These are phyloP conservation scores for Hyphantria cunea DNA, from an alignment of 1,140 invertebrate genomes.

Conservation along the genomic window DNA sequence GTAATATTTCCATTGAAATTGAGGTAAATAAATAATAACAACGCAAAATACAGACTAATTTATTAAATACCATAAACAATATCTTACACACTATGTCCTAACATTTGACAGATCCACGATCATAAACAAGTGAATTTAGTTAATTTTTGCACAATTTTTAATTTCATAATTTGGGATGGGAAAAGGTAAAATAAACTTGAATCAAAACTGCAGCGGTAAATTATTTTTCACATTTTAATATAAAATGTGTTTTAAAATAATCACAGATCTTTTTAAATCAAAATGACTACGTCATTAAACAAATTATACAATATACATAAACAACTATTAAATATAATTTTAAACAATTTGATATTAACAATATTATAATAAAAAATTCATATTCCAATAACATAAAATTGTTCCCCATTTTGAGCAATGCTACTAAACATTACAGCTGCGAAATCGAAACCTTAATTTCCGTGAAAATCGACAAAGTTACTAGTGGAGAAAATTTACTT, in stretches of 20 bases:
- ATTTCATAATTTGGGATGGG: constrained; percentile 12
- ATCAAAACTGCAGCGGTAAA: constrained; percentile 64
- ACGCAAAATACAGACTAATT: constrained; percentile 68
- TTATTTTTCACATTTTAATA: constrained; percentile 74
- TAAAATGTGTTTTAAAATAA: constrained; percentile 67
- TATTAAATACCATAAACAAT: constrained; percentile 50
- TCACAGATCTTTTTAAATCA: constrained; percentile 64
- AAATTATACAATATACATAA: constrained; percentile 39
- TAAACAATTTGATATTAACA: neutral
- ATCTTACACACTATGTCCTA: constrained; percentile 30
- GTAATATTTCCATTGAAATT: neutral
- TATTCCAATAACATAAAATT: too few relatives aligned
- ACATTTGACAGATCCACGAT: constrained; percentile 2
- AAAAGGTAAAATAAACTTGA: constrained; percentile 31
- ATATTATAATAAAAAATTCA: too few relatives aligned
- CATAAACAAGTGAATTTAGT: constrained; percentile 1
- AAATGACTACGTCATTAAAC: constrained; percentile 43
- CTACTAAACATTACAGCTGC: too few relatives aligned
- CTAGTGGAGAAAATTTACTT: too few relatives aligned
- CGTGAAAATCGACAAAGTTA: too few relatives aligned
- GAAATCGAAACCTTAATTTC: too few relatives aligned
- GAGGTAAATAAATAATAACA: constrained; percentile 51
- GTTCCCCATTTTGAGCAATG: too few relatives aligned
- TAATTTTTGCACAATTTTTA: neutral
- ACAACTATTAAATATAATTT: constrained; percentile 20